These are phyloP conservation scores for Periophthalmus magnuspinnatus DNA, from an alignment of 2,797 vertebrate species.

Conservation along the genomic window DNA sequence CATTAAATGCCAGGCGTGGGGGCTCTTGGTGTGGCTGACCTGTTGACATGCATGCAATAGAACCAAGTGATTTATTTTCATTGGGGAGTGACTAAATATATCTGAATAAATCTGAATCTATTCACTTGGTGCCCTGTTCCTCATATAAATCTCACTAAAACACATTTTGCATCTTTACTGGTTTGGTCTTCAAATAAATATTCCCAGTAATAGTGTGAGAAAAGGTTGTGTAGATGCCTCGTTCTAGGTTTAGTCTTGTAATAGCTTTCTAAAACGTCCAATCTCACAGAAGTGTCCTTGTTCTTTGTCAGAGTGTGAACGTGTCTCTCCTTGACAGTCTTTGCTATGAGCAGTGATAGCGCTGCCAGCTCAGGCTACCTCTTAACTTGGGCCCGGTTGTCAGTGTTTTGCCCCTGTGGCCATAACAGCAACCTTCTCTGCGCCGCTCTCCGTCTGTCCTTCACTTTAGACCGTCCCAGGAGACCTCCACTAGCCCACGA, in stretches of 20 bases:
- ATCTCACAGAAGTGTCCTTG: slow-evolving; percentile 16
- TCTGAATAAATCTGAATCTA: background rate
- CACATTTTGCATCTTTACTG: background rate
- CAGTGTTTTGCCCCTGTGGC: slow-evolving; percentile 19
- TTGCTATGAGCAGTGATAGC: slow-evolving; percentile 20
- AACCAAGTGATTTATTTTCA: background rate
- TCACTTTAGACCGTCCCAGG: slow-evolving; percentile 44
- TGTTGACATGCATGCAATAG: background rate
- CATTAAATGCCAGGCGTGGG: background rate
- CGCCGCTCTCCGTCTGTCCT: slow-evolving; percentile 29
- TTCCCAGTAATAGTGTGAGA: background rate
- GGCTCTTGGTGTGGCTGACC: background rate
- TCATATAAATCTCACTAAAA: background rate
- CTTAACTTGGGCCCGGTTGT: slow-evolving; percentile 20
- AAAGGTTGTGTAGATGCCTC: background rate
- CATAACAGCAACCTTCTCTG: slow-evolving; percentile 35
- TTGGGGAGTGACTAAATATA: background rate
- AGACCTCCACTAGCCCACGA: slow-evolving; percentile 32
- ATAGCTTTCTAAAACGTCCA: slow-evolving; percentile 9
- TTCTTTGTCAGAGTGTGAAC: slow-evolving; percentile 22
- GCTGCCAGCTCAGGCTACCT: slow-evolving; percentile 20
- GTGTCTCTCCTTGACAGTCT: slow-evolving; percentile 23
- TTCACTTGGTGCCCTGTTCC: background rate
- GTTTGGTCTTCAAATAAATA: background rate
- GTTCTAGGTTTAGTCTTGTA: background rate